Evolutionary conservation across 2,113 vertebrate genomes (phyloP), one percentile per base, ranked within the genome.

Genomic region (Tragulus kanchil): DNA sequence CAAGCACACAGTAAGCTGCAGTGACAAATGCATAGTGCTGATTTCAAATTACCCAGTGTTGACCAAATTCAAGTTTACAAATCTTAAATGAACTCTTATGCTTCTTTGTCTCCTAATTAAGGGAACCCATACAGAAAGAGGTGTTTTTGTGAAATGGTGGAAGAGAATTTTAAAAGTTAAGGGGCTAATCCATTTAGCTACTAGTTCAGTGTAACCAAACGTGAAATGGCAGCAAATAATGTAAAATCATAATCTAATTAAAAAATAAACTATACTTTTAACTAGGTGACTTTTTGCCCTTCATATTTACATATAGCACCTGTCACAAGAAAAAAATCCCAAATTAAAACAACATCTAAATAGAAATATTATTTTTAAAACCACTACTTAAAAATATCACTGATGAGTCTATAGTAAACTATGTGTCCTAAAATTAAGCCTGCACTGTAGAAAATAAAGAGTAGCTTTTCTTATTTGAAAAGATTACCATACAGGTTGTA

Each of bases 271-370:
- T 81, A 98, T 97, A 79, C 45, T 88, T 95, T 94, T 94, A 93
- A 96, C 61, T 52, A 97, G 92, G 58, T 75, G 87, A 96, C 77
- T 82, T 94, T 97, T 91, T 91, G 97, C 93, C 97, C 94, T 98
- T 98, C 96, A 89, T 98, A 98, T 98, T 98, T 99, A 99, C 97
- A 98, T 31, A 97, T 98, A 99, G 99, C 98, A 99, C 99, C 98
- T 98, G 93, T 98, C 98, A 98, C 95, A 97, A 98, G 62, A 96
- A 96, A 96, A 93, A 90, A 95, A 71, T 45, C 54, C 61, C 93
- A 98, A 97, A 96, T 86, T 85, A 96, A 97, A 96, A 97, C 89
- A 97, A 69, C 11, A 0, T 93, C 96, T 94, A 98, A 95, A 97
- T 62, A 98, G 78, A 98, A 97, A 93, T 89, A 96, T 85, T 89